phyloP scores from a whole-genome alignment of 2,888 invertebrate species.

The Trichopria drosophilae region DNA sequence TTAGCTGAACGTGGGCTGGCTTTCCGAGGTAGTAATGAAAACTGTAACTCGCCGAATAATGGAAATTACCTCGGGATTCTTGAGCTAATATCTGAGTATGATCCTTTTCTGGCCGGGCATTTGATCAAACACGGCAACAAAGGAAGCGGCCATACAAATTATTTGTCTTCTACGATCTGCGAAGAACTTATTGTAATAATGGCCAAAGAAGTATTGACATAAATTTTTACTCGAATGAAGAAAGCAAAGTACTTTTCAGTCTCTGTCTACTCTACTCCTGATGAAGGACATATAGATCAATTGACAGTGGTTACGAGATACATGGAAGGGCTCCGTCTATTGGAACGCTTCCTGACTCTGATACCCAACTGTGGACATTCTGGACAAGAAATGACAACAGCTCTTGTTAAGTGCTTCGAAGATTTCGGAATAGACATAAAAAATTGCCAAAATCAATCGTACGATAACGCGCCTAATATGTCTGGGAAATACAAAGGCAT shows the following conservation, averaged over 20 bases:
- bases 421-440: conserved; percentile 32
- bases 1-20: no score
- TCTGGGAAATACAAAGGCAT: conserved; percentile 39
- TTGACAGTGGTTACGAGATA: conserved; percentile 33
- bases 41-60: no score
- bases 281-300: conserved; percentile 39
- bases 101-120: no score
- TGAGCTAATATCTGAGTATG: no score
- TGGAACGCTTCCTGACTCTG: conserved; percentile 40
- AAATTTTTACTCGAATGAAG: conserved; percentile 24
- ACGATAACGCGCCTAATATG: conserved; percentile 41
- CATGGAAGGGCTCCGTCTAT: conserved; percentile 36
- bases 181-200: no score
- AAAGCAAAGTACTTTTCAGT: conserved; percentile 38
- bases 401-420: conserved; percentile 34
- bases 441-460: conserved; percentile 39
- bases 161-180: no score
- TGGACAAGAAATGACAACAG: conserved; percentile 31
- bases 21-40: no score
- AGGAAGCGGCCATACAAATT: no score
- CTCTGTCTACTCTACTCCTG: conserved; percentile 41
- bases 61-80: no score
- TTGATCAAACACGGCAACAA: no score
- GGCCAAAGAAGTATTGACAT: conserved; percentile 21
- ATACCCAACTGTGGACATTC: conserved; percentile 31